These are phyloP conservation scores for Cololabis saira DNA, from an alignment of 2,113 vertebrate genomes.

Conservation along the genomic window DNA sequence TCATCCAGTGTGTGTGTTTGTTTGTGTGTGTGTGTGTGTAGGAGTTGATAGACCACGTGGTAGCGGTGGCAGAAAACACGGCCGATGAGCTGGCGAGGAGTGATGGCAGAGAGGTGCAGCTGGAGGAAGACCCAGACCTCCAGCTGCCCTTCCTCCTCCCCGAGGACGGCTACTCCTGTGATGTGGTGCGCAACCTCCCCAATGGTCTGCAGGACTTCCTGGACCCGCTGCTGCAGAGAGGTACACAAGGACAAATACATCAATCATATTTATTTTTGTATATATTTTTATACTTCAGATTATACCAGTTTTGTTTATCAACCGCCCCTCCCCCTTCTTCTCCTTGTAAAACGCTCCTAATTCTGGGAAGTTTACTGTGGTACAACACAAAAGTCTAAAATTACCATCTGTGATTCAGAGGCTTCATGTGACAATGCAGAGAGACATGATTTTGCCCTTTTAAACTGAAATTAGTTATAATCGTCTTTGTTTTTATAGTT, in stretches of 20 bases:
- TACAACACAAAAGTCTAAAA: too few relatives aligned
- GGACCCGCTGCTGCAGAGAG: conserved; percentile 96
- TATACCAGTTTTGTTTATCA: too few relatives aligned
- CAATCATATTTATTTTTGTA: background rate
- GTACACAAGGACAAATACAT: conserved; percentile 58
- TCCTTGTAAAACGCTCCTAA: too few relatives aligned
- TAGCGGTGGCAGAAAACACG: conserved; percentile 94
- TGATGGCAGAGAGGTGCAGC: conserved; percentile 92
- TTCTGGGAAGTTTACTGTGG: too few relatives aligned
- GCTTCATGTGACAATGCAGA: too few relatives aligned
- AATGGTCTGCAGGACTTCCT: conserved; percentile 97
- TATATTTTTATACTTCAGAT: background rate
- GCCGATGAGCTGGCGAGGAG: conserved; percentile 96
- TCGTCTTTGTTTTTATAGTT: too few relatives aligned
- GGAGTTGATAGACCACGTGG: conserved; percentile 96
- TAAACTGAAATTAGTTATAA: too few relatives aligned
- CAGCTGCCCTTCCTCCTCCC: conserved; percentile 98
- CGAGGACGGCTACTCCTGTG: conserved; percentile 97
- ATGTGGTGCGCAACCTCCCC: conserved; percentile 95
- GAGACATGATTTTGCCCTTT: too few relatives aligned
- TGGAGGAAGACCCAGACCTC: conserved; percentile 96
- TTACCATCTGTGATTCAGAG: too few relatives aligned
- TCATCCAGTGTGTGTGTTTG: background rate
- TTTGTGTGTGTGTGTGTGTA: conserved; percentile 51
- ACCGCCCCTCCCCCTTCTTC: too few relatives aligned